phyloP scores from a whole-genome alignment of 2,113 vertebrate genomes.

The Anoura caudifer region DNA sequence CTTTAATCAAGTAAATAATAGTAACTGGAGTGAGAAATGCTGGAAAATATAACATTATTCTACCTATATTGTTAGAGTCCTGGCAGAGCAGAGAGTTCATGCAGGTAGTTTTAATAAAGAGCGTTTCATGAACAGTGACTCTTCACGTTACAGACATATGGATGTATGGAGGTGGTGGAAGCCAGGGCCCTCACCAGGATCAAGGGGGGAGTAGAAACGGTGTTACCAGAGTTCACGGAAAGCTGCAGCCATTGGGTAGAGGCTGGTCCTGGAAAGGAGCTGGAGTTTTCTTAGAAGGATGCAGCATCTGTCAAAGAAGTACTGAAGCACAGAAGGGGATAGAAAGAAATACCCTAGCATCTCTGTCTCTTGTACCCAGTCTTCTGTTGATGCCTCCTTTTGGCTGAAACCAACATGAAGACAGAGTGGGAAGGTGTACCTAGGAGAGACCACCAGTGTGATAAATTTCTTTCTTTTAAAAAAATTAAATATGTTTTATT shows the following conservation, averaged over 20 bases:
- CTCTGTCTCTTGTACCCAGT: neutral
- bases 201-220: neutral
- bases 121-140: neutral
- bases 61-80: neutral
- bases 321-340: neutral
- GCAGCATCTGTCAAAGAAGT: neutral
- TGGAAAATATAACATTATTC: neutral
- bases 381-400: neutral
- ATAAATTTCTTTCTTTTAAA: neutral
- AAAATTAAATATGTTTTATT: too few relatives aligned
- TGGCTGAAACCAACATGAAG: neutral
- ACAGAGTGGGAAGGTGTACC: rapidly evolving
- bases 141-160: neutral
- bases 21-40: neutral
- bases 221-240: neutral
- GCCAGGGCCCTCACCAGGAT: neutral
- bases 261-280: neutral
- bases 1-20: neutral
- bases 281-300: neutral
- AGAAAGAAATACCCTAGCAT: neutral
- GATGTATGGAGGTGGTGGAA: neutral
- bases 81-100: neutral
- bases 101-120: neutral
- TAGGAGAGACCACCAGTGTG: neutral
- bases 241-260: neutral